Evolutionary conservation across 2,888 invertebrate species (phyloP).

Genomic region (Phyto melanocephala): DNA sequence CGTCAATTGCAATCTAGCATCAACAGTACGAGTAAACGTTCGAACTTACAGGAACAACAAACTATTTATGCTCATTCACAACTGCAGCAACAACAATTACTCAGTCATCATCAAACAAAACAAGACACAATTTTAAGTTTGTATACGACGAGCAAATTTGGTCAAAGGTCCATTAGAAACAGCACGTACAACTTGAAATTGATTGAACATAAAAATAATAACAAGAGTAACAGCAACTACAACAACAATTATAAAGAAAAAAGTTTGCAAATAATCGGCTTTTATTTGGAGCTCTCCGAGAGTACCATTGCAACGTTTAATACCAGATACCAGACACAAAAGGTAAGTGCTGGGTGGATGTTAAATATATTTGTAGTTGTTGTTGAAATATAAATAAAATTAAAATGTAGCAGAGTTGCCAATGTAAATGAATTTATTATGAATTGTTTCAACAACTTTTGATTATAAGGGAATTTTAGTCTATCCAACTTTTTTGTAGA

Average conservation of each 20-base stretch:
- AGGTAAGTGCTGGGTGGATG: conserved; percentile 70
- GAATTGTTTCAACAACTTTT: too few species aligned
- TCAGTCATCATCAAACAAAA: background rate
- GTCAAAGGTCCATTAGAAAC: conserved; percentile 51
- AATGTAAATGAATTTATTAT: background rate
- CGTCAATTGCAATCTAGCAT: conserved; percentile 31
- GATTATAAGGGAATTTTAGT: too few species aligned
- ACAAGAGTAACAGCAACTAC: background rate
- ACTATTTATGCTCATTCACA: background rate
- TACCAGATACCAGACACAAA: conserved; percentile 72
- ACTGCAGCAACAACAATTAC: background rate
- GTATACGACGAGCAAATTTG: conserved; percentile 30
- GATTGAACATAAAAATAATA: conserved; percentile 33
- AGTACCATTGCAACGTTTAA: conserved; percentile 70
- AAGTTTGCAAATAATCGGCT: conserved; percentile 68
- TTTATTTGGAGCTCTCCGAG: conserved; percentile 72
- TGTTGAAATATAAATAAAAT: background rate
- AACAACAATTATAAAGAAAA: conserved; percentile 1
- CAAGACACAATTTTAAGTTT: conserved; percentile 38
- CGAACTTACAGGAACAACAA: background rate
- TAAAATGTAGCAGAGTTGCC: background rate
- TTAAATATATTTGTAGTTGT: background rate
- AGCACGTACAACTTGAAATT: conserved; percentile 44
- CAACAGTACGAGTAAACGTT: background rate
- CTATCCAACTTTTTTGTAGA: too few species aligned